Base-by-base conservation (phyloP, 2,888 invertebrate genomes). In the Julus scanicus region DNA sequence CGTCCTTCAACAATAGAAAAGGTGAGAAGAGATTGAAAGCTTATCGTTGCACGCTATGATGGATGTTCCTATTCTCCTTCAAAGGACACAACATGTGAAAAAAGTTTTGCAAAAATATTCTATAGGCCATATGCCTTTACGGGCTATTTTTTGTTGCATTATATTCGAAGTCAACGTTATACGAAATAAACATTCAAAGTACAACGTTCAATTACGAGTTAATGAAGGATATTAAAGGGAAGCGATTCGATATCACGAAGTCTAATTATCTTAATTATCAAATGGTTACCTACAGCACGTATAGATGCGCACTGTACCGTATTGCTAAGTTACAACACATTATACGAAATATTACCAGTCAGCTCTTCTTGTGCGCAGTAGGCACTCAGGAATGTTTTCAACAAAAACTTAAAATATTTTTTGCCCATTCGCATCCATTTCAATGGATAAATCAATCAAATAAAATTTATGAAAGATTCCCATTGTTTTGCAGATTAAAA, bases 251-350 rank as follows among this genome's bases (percentile, higher is more conserved):
- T 71, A 71, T 29, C 71, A 71, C 71, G 71, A 71, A 71, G 17
- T 29, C 71, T 71, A 71, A 71, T 71, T 71, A 71, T 71, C 71
- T 71, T 71, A 71, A 71, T 71, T 71, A 71, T 71, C 71, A 17
- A 71, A 71, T 71, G 71, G 29, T 71, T 71, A 71, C 29, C 71
- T 71, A 17, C 71, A 71, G 17, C 71, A 71, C 71, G 71, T 71
- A 71, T 29, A n/a, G n/a, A 71, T 71, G 6, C 20, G 29, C 71
- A 71, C 29, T 71, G 71, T 71, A 29, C 71, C 71, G 71, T 71
- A 71, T 17, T 53, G n/a, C 15, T 53, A n/a, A 1, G 6, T 4
- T 20, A 29, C 20, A 71, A 0, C 71, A 29, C 71, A 71, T 71
- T 71, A 71, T 71, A 71, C 71, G 29, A 71, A 29, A 29, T 8